Evolutionary conservation across 2,888 invertebrate species (phyloP), one percentile per base, ranked within the genome.

Genomic region (Timema cristinae): DNA sequence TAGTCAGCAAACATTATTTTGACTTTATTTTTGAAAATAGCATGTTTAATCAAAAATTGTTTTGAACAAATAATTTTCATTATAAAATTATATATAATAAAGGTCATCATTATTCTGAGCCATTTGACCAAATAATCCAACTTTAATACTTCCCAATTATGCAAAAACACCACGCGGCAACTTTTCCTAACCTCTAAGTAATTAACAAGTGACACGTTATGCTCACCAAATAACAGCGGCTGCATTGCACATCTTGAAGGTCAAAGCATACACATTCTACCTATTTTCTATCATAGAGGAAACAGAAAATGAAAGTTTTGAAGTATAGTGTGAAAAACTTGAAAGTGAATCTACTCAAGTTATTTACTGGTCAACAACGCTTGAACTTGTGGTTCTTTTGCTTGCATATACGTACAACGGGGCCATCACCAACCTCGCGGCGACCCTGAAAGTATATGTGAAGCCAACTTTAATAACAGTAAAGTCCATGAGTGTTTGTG

Each of bases 201-300:
- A 63, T 32, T 8, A 11, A 15, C 32, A 63, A 63, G 8, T 8
- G 48, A 63, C 63, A 63, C 63, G 2, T 47, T 32, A 63, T 63
- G 63, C 63, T 63, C 63, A 63, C 63, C 63, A 63, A 63, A 11
- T 63, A 10, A 63, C 63, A 63, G 63, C 48, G 63, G 32, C 63
- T 16, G 4, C 63, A 63, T 63, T 63, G 47, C 32, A 32, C 48
- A 63, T 63, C 48, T 63, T 63, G 63, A 63, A 48, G 2, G 48
- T 6, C 47, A 63, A 32, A 63, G 7, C 63, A 32, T 32, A 63
- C 32, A 63, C n/a, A n/a, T n/a, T n/a, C n/a, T n/a, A 63, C 15
- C 9, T 32, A 7, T 63, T 32, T 48, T 63, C 48, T 47, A 1
- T 63, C 7, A 47, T 48, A 63, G 15, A 63, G 61, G 61, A 61